phyloP scores from a whole-genome alignment of 2,888 invertebrate genomes.

The Lagria hirta region DNA sequence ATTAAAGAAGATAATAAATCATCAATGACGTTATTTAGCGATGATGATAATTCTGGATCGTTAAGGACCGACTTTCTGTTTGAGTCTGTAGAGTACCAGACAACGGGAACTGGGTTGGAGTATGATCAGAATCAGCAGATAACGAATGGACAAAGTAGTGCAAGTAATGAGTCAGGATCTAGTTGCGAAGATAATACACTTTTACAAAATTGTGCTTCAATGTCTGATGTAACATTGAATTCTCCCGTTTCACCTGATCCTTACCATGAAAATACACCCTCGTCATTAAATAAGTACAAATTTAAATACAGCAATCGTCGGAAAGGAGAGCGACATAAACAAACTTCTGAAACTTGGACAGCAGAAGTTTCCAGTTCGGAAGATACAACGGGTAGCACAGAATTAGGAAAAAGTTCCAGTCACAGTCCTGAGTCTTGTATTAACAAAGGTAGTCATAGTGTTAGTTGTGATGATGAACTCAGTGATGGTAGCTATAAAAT shows the following conservation, averaged over 20 bases:
- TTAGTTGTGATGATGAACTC: constrained; percentile 39
- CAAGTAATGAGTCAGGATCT: constrained; percentile 42
- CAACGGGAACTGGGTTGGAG: constrained; percentile 43
- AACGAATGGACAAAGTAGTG: constrained; percentile 47
- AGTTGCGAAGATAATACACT: constrained; percentile 51
- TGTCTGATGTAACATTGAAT: constrained; percentile 53
- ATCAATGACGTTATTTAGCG: constrained; percentile 50
- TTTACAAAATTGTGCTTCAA: constrained; percentile 49
- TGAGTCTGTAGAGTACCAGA: constrained; percentile 50
- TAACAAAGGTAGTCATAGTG: constrained; percentile 34
- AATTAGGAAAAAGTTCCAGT: constrained; percentile 38
- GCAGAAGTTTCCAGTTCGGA: constrained; percentile 49
- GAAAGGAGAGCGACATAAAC: constrained; percentile 44
- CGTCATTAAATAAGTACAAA: constrained; percentile 50
- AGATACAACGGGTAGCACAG: constrained; percentile 47
- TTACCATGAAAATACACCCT: constrained; percentile 43
- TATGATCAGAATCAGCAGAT: constrained; percentile 43
- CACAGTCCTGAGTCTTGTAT: constrained; percentile 39
- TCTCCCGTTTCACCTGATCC: constrained; percentile 51
- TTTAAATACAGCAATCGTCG: constrained; percentile 53
- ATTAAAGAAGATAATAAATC: constrained; percentile 44
- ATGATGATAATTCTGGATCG: constrained; percentile 46
- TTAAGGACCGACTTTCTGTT: constrained; percentile 50
- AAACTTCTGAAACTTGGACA: constrained; percentile 22
- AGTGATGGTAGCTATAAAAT: constrained; percentile 43